phyloP scores from a whole-genome alignment of 2,888 invertebrate genomes.

The Xestobium rufovillosum region DNA sequence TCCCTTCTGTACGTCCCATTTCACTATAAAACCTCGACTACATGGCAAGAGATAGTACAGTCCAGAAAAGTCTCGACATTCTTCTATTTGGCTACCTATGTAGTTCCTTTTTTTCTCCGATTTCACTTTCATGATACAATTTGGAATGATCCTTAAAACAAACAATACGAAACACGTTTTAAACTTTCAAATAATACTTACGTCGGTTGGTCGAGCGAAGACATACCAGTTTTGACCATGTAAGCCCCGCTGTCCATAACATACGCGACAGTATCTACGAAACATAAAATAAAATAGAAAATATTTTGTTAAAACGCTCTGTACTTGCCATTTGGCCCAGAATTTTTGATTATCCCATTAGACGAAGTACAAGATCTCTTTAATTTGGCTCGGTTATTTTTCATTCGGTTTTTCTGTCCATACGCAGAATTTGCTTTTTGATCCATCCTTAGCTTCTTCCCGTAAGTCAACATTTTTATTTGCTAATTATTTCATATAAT shows the following conservation, averaged over 20 bases:
- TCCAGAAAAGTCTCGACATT: conserved; percentile 92
- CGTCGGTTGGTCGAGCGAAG: conserved; percentile 60
- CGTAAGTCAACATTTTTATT: too few relatives aligned
- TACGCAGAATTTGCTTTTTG: too few relatives aligned
- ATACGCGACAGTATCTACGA: background rate
- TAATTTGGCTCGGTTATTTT: too few relatives aligned
- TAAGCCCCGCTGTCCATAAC: conserved; percentile 78
- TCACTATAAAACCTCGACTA: conserved; percentile 90
- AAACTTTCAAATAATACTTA: conserved; percentile 32
- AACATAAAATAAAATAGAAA: background rate
- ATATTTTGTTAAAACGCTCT: too few relatives aligned
- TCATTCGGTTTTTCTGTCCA: too few relatives aligned
- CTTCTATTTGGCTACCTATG: conserved; percentile 90
- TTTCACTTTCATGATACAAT: conserved; percentile 97
- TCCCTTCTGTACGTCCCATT: conserved; percentile 93
- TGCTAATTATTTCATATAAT: too few relatives aligned
- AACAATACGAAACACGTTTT: conserved; percentile 7
- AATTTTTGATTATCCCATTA: too few relatives aligned
- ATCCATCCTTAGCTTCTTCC: too few relatives aligned
- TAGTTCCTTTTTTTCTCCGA: conserved; percentile 90
- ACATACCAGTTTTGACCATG: conserved; percentile 77
- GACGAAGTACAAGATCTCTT: too few relatives aligned
- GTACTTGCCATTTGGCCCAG: too few relatives aligned
- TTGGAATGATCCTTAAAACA: conserved; percentile 64
- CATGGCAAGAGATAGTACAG: conserved; percentile 89